These are phyloP conservation scores for Morone saxatilis DNA, from an alignment of 2,113 vertebrate genomes.

Conservation along the genomic window DNA sequence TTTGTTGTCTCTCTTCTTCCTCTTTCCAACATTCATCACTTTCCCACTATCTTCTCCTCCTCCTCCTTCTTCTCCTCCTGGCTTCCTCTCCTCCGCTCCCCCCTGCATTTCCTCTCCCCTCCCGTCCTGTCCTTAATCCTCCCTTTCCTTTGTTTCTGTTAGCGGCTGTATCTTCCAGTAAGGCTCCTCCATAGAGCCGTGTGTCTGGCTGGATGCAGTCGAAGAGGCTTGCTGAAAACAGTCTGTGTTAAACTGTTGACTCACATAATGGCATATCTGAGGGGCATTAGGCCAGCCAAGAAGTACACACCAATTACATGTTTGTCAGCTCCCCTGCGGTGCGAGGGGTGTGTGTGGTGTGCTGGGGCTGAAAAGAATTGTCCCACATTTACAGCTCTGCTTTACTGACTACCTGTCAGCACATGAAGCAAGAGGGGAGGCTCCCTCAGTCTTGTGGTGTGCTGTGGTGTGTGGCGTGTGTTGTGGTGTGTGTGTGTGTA, in stretches of 20 bases:
- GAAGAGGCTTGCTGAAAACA: constrained; percentile 38
- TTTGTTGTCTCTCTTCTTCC: no score
- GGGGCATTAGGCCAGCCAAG: constrained; percentile 19
- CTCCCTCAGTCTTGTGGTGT: constrained; percentile 5
- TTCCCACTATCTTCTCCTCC: neutral
- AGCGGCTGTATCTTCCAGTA: constrained; percentile 14
- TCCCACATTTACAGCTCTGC: constrained; percentile 38
- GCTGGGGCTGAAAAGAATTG: no score
- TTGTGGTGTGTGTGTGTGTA: constrained; percentile 20
- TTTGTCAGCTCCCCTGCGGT: constrained; percentile 52
- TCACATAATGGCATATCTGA: constrained; percentile 52
- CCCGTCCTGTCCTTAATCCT: constrained; percentile 45
- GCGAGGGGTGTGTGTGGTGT: no score
- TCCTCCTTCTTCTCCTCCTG: neutral
- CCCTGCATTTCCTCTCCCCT: constrained; percentile 13
- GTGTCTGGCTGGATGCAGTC: neutral
- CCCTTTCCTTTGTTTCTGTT: constrained; percentile 60
- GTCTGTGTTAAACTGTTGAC: constrained; percentile 53
- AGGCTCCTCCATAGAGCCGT: constrained; percentile 19
- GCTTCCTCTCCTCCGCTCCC: neutral
- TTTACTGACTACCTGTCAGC: constrained; percentile 67
- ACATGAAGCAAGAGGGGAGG: constrained; percentile 57
- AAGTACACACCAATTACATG: constrained; percentile 41
- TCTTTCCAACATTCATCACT: neutral
- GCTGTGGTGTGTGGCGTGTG: constrained; percentile 42